Percentiles rank a stretch among this genome's conserved stretches.
phyloP scores from a whole-genome alignment of 2,797 vertebrate species.

The Netta rufina region DNA sequence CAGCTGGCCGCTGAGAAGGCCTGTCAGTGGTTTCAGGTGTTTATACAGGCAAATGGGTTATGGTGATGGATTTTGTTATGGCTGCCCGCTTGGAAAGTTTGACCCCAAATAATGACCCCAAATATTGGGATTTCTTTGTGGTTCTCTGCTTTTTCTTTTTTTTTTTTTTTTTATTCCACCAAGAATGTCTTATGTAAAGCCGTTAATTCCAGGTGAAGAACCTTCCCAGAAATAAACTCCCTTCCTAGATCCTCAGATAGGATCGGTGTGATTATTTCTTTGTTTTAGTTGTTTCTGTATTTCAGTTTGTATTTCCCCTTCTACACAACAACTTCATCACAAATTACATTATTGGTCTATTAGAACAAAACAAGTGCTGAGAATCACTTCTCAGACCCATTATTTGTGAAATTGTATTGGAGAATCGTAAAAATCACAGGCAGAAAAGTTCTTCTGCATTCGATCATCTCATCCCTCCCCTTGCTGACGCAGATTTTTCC shows the following conservation, averaged over 20 bases:
- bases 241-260: accelerated
- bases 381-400: background rate
- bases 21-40: background rate
- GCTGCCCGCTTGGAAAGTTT: background rate
- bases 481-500: background rate
- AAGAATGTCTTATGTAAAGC: background rate
- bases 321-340: background rate
- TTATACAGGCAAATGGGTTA: background rate
- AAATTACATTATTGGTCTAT: background rate
- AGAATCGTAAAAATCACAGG: conserved; percentile 7
- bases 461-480: background rate
- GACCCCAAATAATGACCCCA: background rate
- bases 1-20: background rate
- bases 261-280: background rate
- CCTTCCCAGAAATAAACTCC: background rate
- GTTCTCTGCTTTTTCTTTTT: background rate
- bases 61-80: background rate
- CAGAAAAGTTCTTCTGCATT: background rate
- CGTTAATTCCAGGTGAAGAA: background rate
- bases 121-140: background rate
- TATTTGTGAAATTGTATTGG: background rate
- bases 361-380: background rate
- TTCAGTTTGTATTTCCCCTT: background rate
- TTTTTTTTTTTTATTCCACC: background rate
- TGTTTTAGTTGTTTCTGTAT: background rate